A percentile compares a stretch with the other conserved stretches of the same genome.
Conservation (phyloP, 2,113 vertebrate species). For the Arizona elegans region DNA sequence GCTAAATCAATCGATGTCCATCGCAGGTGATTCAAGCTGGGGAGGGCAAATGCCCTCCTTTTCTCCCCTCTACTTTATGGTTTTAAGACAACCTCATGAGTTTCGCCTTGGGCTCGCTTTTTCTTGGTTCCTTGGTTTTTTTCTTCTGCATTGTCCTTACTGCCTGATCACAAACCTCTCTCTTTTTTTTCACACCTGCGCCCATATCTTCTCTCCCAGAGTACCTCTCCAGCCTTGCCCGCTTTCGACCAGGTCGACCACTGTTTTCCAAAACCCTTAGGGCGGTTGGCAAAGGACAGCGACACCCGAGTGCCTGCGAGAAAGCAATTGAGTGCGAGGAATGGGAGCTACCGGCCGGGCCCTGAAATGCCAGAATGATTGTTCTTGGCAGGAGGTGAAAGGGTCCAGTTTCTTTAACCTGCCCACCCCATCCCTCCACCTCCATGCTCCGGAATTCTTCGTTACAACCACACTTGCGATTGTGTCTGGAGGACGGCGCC, state of each 20-base stretch:
- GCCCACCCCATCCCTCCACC: neutral
- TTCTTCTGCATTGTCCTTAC: neutral
- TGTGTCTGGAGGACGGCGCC: neutral
- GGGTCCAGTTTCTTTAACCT: neutral
- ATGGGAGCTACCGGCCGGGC: neutral
- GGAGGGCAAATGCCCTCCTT: neutral
- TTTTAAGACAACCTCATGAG: neutral
- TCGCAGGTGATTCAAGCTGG: neutral
- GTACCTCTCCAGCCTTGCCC: neutral
- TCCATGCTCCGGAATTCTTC: neutral
- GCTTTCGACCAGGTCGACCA: neutral
- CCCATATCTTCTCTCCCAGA: neutral
- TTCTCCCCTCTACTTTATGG: neutral
- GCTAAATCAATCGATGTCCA: neutral
- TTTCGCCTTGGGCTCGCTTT: neutral
- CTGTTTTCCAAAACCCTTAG: neutral
- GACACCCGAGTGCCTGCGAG: neutral
- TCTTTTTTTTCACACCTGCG: neutral
- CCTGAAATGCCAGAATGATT: neutral
- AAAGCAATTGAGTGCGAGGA: neutral
- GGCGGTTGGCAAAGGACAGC: neutral
- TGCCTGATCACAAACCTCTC: neutral
- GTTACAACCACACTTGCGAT: neutral
- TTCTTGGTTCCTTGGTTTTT: neutral
- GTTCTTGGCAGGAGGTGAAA: neutral